Evolutionary conservation across 1,140 invertebrate species (phyloP), one percentile per base, ranked within the genome.

Genomic region (Lasioglossum albipes): DNA sequence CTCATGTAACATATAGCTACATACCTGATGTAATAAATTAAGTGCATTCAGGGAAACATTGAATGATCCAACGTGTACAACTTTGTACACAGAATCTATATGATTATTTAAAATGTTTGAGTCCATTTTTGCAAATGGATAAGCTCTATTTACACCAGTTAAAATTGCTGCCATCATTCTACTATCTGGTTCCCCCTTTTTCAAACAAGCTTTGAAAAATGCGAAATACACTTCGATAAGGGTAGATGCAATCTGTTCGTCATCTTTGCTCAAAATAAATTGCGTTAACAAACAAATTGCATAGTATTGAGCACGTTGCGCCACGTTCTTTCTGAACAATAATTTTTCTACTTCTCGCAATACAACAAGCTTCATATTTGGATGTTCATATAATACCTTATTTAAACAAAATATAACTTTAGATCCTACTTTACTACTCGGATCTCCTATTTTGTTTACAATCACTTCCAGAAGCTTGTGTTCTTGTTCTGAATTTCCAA

Each of bases 381-480:
- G 96, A 94, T 99, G 98, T 82, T 96, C 95, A 66, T 95, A 94
- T n/a, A 99, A 93, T 2, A 99, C 91, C 88, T 97, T 96, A 62
- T 95, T 96, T n/a, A 99, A 93, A 85, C 97, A 96, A 92, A 97
- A 97, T 57, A 97, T 95, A 0, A 96, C 95, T 93, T 98, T 97
- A 0, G 98, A 97, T 0, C 97, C 97, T 1, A 99, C 95, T 92
- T 97, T 97, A 79, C 96, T 95, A 2, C 95, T 95, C 2, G 98
- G 98, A 94, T 99, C 98, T 61, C 99, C 99, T 20, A 99, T 94
- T 94, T 99, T 99, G 89, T 99, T 99, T 0, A 99, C 96, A 41
- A 99, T 92, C 87, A 96, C 95, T 0, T 95, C 94, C 5, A 99
- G 91, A 41, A 99, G 91, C 89, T 96, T 95, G 94, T 98, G 94